Base-by-base conservation (phyloP, 2,888 invertebrate genomes). In the Desoria tigrina region DNA sequence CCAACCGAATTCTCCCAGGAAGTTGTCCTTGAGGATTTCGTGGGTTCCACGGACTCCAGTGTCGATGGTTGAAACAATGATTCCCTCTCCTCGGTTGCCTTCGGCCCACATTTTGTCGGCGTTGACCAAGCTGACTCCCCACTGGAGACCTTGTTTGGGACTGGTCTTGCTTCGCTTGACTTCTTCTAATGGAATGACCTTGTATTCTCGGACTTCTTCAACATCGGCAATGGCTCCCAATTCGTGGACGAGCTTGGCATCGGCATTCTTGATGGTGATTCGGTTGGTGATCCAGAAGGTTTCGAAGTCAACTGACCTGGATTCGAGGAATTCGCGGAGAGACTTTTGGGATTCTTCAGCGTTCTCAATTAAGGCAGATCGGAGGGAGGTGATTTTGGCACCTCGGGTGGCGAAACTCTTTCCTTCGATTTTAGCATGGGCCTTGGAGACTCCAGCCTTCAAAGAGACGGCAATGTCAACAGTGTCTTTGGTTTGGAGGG, bases 241-340 rank as follows among this genome's bases (percentile, higher is more conserved):
- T 21, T 64, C 14, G 26, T 45, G 24, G 9, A 65, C 53, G 14
- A 65, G 23, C 26, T 26, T 21, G 6, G n/a, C n/a, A n/a, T 45
- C 53, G 16, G 66, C 69, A 18, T 56, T 51, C 28, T 32, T 51
- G 14, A 66, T 39, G 24, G 37, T 61, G 23, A 69, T 64, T 54
- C 61, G 57, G 50, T 69, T 69, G 9, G 54, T 58, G 16, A 66
- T 51, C 69, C 69, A 69, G 54, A 64, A 66, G 1, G 37, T 37
- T 32, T 62, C 27, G 59, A 39, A 51, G n/a, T 7, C 6, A 23
- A 21, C 9, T n/a, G 26, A 24, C 3, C n/a, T 16, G 9, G 27
- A 24, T 14, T 26, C 28, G n/a, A 58, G 28, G 14, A 49, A 6
- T 18, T 18, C 4, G 6, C 21, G 51, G 24, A 51, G 27, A 11